These are phyloP conservation scores for Dipodomys ordii DNA, from an alignment of 2,113 vertebrate genomes.

Conservation along the genomic window DNA sequence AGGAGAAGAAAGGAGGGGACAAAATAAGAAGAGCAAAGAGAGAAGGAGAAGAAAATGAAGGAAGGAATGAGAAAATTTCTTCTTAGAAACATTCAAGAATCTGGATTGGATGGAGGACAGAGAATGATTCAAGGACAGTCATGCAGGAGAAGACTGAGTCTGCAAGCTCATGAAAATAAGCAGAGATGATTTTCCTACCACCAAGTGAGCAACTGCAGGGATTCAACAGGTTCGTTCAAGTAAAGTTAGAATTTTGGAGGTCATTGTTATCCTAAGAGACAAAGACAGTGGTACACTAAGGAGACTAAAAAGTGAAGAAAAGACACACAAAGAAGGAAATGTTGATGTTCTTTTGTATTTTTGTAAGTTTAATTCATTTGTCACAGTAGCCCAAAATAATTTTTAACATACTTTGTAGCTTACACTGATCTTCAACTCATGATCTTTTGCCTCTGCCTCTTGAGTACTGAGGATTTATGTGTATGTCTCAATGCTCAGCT, in stretches of 20 bases:
- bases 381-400: neutral
- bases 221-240: neutral
- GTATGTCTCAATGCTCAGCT: too few relatives aligned
- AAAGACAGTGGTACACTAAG: neutral
- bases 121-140: neutral
- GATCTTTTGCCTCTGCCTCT: neutral
- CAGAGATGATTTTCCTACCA: neutral
- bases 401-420: neutral
- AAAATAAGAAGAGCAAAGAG: neutral
- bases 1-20: neutral
- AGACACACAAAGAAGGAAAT: neutral
- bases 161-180: neutral
- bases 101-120: neutral
- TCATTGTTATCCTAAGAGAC: neutral
- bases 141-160: neutral
- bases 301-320: neutral
- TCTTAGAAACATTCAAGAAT: neutral
- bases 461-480: neutral
- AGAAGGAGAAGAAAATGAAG: rapidly evolving
- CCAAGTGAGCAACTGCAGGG: neutral
- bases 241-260: neutral
- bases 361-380: neutral
- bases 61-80: neutral
- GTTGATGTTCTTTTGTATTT: neutral
- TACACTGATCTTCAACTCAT: neutral